Evolutionary conservation across 64 coral and sea anemone species (phyloP), one percentile per base, ranked within the genome.

Genomic region (Actinia equina): DNA sequence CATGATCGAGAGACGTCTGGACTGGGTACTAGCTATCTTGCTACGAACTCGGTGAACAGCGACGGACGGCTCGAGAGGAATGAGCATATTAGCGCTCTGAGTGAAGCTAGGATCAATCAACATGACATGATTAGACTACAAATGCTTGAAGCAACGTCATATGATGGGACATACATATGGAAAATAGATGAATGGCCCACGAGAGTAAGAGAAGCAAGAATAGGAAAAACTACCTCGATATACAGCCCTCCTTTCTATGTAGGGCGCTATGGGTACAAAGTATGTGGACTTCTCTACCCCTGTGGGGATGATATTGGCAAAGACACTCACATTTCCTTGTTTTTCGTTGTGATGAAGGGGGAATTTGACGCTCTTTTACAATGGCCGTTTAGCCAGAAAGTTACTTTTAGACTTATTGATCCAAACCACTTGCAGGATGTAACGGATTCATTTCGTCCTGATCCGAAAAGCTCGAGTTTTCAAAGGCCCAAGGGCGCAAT

Each of bases 101-200:
- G 71, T 70, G 88, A 89, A 52, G 64, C 82, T 22, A 57, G 83
- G 16, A 82, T 74, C 52, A 51, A 82, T 1, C 80, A 90, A 77
- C 88, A 90, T 43, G 82, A 90, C 64, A 23, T n/a, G n/a, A n/a
- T 90, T 37, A 83, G 83, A 63, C 43, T 90, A 58, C 81, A 85
- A 55, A 85, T 77, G 81, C 88, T 90, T 25, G 64, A 90, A 53
- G 63, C 82, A 41, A 90, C 88, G 1, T 90, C 81, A 17, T 90
- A 90, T 18, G 82, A 77, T 44, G 88, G 88, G 15, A 30, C 55
- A 26, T 90, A 90, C 16, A 53, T n/a, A n/a, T n/a, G n/a, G n/a
- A n/a, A n/a, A n/a, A n/a, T n/a, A n/a, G n/a, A n/a, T n/a, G n/a
- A n/a, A n/a, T n/a, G n/a, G n/a, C n/a, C n/a, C n/a, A n/a, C n/a